Base-by-base conservation (phyloP, 1,140 invertebrate species). In the Carposina sasakii region DNA sequence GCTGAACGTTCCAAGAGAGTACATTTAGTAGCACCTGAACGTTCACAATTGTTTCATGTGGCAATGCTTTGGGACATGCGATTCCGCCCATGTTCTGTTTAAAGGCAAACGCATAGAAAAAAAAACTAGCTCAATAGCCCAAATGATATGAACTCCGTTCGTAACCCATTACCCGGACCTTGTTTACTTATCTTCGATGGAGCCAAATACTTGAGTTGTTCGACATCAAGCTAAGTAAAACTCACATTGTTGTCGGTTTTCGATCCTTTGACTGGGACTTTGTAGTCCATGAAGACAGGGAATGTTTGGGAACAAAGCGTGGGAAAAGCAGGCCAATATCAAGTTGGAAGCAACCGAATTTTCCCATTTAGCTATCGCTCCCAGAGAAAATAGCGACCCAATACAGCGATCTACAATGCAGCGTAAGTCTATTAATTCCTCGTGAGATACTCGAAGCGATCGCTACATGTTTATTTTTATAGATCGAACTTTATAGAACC, bases 11-110 rank as follows among this genome's bases (percentile, higher is more conserved):
- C 48, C 5, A 67, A 63, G 58, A 54, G 57, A 44, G 66, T 76
- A 34, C 70, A 71, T 61, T 36, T 62, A 33, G 30, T 63, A 6
- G 62, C 60, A 8, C 43, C 44, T n/a, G 63, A 81, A 63, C 67
- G 76, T 59, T 74, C 12, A 82, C 67, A 28, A 54, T 75, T 31
- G 66, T 69, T n/a, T 57, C 50, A 3, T 75, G 71, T 62, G 63
- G 41, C 8, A 84, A 71, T 69, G 74, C 75, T 45, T 12, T 63
- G 12, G 73, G 75, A 33, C 20, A 52, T 8, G 48, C 44, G 33
- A 64, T 82, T 30, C 70, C 74, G 12, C 69, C 74, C 15, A 71
- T 69, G 60, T 79, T 20, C 40, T 81, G 23, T 78, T 52, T 31
- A 52, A 52, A 34, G 50, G 50, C 5, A 52, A 52, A 22, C 5